Percentiles rank a stretch among this genome's conserved stretches.
phyloP scores from a whole-genome alignment of 2,888 invertebrate species.

The Leistus spinibarbis region DNA sequence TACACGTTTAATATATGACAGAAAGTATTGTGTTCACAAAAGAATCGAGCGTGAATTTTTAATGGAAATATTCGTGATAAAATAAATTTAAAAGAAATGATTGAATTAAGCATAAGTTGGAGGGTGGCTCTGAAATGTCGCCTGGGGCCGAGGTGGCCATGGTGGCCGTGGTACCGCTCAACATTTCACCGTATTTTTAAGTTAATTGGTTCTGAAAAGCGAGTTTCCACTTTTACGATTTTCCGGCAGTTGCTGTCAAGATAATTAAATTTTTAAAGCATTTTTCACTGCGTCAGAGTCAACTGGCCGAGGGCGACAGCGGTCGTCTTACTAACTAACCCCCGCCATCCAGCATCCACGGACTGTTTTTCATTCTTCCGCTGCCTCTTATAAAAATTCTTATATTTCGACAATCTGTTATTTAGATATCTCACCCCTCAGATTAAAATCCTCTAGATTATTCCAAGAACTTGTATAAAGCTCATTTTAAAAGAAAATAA shows the following conservation, averaged over 20 bases:
- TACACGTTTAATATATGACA: too few relatives aligned
- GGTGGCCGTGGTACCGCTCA: not conserved
- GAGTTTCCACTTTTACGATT: constrained; percentile 54
- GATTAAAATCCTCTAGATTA: not conserved
- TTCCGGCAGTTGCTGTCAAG: constrained; percentile 54
- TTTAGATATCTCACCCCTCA: not conserved
- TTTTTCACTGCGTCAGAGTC: constrained; percentile 47
- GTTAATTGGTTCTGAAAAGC: constrained; percentile 55
- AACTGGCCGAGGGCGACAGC: not conserved
- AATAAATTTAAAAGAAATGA: not conserved
- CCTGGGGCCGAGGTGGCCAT: not conserved
- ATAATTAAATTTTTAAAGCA: constrained; percentile 56
- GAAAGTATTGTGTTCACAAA: not conserved
- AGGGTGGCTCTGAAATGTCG: not conserved
- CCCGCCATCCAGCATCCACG: not conserved
- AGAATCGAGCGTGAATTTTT: not conserved
- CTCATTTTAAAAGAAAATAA: too few relatives aligned
- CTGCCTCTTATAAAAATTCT: not conserved
- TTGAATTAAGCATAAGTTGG: not conserved
- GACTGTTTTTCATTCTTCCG: not conserved
- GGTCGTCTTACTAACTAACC: not conserved
- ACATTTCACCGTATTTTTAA: constrained; percentile 50
- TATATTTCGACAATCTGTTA: not conserved
- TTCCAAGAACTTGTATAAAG: too few relatives aligned
- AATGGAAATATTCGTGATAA: not conserved